Evolutionary conservation across 2,797 vertebrate genomes (phyloP).

Genomic region (Cygnus olor): DNA sequence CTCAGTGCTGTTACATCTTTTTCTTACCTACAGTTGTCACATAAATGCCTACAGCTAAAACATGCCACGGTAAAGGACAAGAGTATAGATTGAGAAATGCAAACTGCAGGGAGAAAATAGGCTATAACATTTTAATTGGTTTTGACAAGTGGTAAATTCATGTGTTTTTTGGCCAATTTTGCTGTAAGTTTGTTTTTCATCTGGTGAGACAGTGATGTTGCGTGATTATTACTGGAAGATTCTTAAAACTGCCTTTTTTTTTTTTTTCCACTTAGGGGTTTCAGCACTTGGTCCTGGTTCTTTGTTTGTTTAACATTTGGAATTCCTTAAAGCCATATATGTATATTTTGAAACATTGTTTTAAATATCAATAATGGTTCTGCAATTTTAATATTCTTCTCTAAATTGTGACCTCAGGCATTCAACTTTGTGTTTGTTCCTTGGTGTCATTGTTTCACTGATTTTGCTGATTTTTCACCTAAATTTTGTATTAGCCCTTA

Average conservation of each 20-base stretch:
- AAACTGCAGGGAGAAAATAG: background rate
- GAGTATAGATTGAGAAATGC: background rate
- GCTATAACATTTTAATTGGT: background rate
- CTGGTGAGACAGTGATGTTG: background rate
- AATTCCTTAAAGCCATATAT: background rate
- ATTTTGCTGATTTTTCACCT: background rate
- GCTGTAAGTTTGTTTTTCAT: background rate
- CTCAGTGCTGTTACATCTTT: background rate
- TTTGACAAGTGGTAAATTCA: background rate
- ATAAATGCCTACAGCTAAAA: background rate
- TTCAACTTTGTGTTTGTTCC: background rate
- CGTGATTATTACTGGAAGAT: background rate
- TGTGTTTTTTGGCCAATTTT: background rate
- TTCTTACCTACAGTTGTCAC: background rate
- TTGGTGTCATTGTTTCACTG: background rate
- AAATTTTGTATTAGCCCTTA: background rate
- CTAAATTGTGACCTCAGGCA: background rate
- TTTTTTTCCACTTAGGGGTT: background rate
- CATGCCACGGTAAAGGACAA: background rate
- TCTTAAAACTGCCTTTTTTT: background rate
- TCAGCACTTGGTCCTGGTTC: background rate
- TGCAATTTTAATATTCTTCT: background rate
- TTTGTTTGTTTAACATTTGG: background rate
- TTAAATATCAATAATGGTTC: background rate
- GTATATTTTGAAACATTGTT: background rate